Conservation (phyloP, 64 coral and sea anemone genomes). For the Pocillopora damicornis region DNA sequence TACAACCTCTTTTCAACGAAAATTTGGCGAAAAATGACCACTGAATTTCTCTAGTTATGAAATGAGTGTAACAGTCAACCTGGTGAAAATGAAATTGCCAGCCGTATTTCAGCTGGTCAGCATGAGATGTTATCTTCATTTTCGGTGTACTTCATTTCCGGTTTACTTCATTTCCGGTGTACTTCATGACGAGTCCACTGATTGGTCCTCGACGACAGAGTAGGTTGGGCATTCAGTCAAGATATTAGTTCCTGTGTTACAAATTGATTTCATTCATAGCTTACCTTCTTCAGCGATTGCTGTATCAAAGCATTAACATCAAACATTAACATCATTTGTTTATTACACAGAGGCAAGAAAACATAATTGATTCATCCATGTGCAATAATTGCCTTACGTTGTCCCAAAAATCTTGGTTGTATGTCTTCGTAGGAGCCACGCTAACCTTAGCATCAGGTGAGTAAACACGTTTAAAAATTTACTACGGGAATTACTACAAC, state of each 20-base stretch:
- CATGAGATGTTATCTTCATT: not conserved
- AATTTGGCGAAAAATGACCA: not conserved
- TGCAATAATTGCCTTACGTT: constrained; percentile 8
- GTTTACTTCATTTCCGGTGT: not conserved
- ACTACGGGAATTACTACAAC: not conserved
- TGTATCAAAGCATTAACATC: too few relatives aligned
- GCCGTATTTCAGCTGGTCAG: too few relatives aligned
- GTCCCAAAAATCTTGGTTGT: not conserved
- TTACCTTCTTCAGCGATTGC: not conserved
- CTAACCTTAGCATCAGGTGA: constrained; percentile 7
- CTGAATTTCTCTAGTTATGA: not conserved
- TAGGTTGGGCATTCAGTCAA: not conserved
- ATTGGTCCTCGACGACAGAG: not conserved
- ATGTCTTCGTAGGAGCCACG: not conserved
- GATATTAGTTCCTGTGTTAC: not conserved
- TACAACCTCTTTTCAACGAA: not conserved
- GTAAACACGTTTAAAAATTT: not conserved
- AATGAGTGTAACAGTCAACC: not conserved
- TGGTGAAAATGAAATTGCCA: too few relatives aligned
- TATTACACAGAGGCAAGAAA: not conserved
- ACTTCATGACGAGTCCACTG: not conserved
- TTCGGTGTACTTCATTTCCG: not conserved
- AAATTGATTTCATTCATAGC: not conserved
- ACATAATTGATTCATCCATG: not conserved
- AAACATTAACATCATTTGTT: not conserved